Conservation (phyloP, 1,140 invertebrate species). For the Drosophila neocordata region DNA sequence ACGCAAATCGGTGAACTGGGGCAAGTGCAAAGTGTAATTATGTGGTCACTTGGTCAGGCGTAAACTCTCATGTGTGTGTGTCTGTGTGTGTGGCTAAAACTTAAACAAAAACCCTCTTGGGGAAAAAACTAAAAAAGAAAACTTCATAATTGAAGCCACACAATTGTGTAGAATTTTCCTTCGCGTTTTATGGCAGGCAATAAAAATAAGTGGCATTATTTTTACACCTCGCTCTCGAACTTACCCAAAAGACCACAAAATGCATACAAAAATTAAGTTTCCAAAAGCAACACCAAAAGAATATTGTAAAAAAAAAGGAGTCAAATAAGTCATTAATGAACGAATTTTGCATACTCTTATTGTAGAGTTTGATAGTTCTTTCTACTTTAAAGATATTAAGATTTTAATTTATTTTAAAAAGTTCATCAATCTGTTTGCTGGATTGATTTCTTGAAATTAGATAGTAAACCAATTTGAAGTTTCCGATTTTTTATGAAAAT, state of each 20-base stretch:
- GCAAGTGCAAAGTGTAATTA: slow-evolving; percentile 73
- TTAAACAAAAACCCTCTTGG: slow-evolving; percentile 8
- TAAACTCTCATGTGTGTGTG: slow-evolving; percentile 26
- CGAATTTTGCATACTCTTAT: not conserved
- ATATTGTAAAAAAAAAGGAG: slow-evolving; percentile 4
- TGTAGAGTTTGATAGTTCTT: too few relatives aligned
- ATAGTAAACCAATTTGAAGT: too few relatives aligned
- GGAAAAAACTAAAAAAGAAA: slow-evolving; percentile 7
- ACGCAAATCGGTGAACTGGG: slow-evolving; percentile 36
- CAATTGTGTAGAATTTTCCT: slow-evolving; percentile 26
- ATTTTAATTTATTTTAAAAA: too few relatives aligned
- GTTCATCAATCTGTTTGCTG: too few relatives aligned
- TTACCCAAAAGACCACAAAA: slow-evolving; percentile 53
- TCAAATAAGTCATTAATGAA: too few relatives aligned
- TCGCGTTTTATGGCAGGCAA: slow-evolving; percentile 46
- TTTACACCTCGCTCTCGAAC: slow-evolving; percentile 50
- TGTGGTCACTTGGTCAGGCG: slow-evolving; percentile 66
- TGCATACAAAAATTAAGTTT: slow-evolving; percentile 65
- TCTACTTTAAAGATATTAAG: too few relatives aligned
- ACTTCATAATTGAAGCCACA: slow-evolving; percentile 39
- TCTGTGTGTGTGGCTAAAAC: slow-evolving; percentile 1
- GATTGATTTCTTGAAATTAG: too few relatives aligned
- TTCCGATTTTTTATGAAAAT: too few relatives aligned
- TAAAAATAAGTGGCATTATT: slow-evolving; percentile 70
- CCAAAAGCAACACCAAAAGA: slow-evolving; percentile 5